These are phyloP conservation scores for Heliconius congener DNA, from an alignment of 1,140 invertebrate species.

Conservation along the genomic window DNA sequence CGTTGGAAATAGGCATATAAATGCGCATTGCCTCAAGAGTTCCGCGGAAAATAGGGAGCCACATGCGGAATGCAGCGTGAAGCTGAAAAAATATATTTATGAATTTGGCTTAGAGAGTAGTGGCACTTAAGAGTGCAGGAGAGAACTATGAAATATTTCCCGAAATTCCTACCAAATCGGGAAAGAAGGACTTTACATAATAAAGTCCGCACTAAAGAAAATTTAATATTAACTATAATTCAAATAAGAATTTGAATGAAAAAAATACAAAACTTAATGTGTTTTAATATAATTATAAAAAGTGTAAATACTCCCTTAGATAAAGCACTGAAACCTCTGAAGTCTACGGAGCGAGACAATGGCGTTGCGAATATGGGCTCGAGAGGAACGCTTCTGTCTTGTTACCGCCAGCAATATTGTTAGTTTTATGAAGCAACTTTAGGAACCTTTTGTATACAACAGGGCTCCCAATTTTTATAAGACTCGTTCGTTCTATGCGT, in stretches of 20 bases:
- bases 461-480: constrained; percentile 48
- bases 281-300: not conserved
- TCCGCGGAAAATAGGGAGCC: too few relatives aligned
- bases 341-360: constrained; percentile 73
- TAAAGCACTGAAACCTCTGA: constrained; percentile 60
- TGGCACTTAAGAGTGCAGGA: too few relatives aligned
- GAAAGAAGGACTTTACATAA: too few relatives aligned
- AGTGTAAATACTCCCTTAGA: constrained; percentile 11
- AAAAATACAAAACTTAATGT: not conserved
- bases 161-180: too few relatives aligned
- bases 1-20: too few relatives aligned
- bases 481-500: constrained; percentile 14
- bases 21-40: too few relatives aligned
- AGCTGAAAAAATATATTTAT: too few relatives aligned
- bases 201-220: too few relatives aligned
- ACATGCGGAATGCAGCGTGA: too few relatives aligned
- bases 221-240: too few relatives aligned
- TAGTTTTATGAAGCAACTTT: constrained; percentile 75
- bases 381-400: constrained; percentile 70
- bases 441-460: constrained; percentile 63
- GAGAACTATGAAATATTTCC: too few relatives aligned
- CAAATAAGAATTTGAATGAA: not conserved
- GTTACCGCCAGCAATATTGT: constrained; percentile 75
- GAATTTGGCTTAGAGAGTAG: too few relatives aligned
- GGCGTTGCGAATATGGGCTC: constrained; percentile 66